phyloP scores from a whole-genome alignment of 1,140 invertebrate genomes.

The Diplogasteroides magnus region DNA sequence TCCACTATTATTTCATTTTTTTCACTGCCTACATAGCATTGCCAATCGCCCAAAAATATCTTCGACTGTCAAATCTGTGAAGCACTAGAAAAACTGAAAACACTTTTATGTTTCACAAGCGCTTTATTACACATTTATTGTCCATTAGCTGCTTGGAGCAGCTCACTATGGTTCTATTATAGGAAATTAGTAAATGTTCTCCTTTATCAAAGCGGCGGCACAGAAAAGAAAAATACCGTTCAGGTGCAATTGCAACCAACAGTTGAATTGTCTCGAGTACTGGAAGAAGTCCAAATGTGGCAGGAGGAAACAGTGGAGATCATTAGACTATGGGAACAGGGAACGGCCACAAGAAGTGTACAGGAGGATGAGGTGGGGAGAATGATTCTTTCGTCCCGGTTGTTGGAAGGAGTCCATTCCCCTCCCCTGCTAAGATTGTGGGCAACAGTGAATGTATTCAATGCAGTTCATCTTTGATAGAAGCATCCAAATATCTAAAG shows the following conservation, averaged over 20 bases:
- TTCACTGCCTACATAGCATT: too few species aligned
- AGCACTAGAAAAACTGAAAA: conserved; percentile 5
- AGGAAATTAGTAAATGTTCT: background rate
- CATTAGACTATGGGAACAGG: conserved; percentile 16
- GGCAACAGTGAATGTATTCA: too few species aligned
- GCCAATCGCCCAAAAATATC: conserved; percentile 1
- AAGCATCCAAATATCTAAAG: too few species aligned
- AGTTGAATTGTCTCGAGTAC: conserved; percentile 11
- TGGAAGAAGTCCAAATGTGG: conserved; percentile 36
- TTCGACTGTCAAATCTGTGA: conserved; percentile 6
- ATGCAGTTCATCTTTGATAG: too few species aligned
- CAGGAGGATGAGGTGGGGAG: too few species aligned
- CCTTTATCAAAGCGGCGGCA: conserved; percentile 1
- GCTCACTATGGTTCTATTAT: too few species aligned
- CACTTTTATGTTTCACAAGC: conserved; percentile 11
- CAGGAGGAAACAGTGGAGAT: conserved; percentile 22
- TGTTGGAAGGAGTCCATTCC: too few species aligned
- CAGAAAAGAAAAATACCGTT: conserved; percentile 6
- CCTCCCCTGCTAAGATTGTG: too few species aligned
- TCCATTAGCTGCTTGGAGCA: background rate
- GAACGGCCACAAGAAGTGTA: too few species aligned
- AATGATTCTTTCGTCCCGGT: too few species aligned
- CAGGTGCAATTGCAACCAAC: conserved; percentile 9
- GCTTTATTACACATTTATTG: background rate
- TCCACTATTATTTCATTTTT: too few species aligned